Conservation (phyloP, 2,888 invertebrate genomes). For the Ormyrus nitidulus region DNA sequence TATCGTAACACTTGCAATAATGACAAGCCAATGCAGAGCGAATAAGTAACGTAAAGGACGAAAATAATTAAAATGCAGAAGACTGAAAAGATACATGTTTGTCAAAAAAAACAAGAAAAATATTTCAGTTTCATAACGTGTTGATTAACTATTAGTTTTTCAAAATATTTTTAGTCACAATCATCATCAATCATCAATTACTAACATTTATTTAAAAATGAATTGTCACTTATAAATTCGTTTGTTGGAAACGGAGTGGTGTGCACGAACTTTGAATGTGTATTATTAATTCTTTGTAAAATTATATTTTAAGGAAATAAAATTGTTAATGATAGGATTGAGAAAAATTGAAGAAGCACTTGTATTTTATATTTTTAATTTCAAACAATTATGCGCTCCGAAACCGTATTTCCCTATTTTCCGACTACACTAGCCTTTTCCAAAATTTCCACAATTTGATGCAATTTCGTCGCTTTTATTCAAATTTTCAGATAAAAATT, state of each 20-base stretch:
- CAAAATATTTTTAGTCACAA: neutral
- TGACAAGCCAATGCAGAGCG: neutral
- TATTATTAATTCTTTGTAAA: constrained; percentile 42
- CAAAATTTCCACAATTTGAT: too few species aligned
- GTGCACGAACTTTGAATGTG: constrained; percentile 16
- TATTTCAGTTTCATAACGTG: neutral
- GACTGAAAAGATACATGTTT: neutral
- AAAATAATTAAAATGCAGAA: neutral
- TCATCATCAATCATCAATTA: constrained; percentile 4
- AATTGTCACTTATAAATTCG: constrained; percentile 13
- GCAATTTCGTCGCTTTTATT: too few species aligned
- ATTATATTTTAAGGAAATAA: constrained; percentile 42
- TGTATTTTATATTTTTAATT: too few species aligned
- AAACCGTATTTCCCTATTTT: too few species aligned
- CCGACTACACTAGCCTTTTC: too few species aligned
- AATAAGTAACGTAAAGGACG: neutral
- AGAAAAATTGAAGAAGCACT: too few species aligned
- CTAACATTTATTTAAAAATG: constrained; percentile 15
- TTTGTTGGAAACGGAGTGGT: constrained; percentile 24
- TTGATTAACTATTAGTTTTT: neutral
- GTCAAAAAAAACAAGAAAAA: neutral
- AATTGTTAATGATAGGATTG: constrained; percentile 4
- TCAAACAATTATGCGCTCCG: too few species aligned
- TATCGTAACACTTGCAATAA: neutral
- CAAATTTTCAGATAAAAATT: too few species aligned